Base-by-base conservation (phyloP, 2,797 vertebrate genomes). In the Odontamblyopus rebecca region DNA sequence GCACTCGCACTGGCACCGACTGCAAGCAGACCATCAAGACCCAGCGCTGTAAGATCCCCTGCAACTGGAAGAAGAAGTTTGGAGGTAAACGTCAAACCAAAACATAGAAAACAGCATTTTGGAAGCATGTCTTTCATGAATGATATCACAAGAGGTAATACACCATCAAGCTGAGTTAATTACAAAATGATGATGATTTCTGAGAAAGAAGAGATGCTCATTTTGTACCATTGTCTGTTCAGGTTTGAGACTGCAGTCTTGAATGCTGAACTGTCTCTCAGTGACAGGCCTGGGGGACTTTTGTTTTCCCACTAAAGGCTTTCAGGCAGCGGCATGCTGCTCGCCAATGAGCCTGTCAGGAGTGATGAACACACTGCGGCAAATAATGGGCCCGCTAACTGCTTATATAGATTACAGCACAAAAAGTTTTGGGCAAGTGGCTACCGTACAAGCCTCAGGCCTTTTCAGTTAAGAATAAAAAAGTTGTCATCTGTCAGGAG, bases 41-140 rank as follows among this genome's bases (percentile, higher is more conserved):
- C 41, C 97, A 98, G 77, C 96, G 96, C 84, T 99, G 98, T 86
- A 99, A 99, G 93, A 99, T 99, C 85, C 98, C 98, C 60, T 99
- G 98, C 93, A 98, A 99, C 92, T 99, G 98, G 98, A 99, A 99
- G 92, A 99, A 99, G 87, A 96, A 97, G 78, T 99, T 99, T 73
- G 97, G 98, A 95, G 98, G 98, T 97, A 71, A 91, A 9, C 9
- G 26, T n/a, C 8, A 51, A 66, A 26, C 44, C 27, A 32, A 19
- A 30, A 19, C 54, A 30, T 9, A 67, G 30, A 63, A 75, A 64
- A 44, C 35, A 53, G 69, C 61, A 64, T 70, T 61, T n/a, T 76
- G 30, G 41, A 51, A 5, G 2, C 26, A 51, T 8, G 29, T 50
- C 32, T 27, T 16, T 51, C 41, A 16, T 50, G 26, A 66, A 9